Base-by-base conservation (phyloP, 2,888 invertebrate genomes). In the Hemithea aestivaria region DNA sequence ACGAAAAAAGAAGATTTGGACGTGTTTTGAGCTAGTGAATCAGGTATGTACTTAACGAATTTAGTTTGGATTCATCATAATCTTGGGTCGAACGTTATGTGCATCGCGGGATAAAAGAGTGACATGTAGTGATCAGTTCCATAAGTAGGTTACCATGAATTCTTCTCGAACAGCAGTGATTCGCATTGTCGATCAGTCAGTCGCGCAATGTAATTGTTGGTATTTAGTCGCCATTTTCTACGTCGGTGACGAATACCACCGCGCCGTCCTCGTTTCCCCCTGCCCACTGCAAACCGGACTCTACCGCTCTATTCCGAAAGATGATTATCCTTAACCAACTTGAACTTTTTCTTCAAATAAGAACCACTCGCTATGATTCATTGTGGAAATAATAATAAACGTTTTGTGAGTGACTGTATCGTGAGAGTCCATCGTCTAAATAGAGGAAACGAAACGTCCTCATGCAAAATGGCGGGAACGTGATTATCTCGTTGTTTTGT, bases 191-290 rank as follows among this genome's bases (percentile, higher is more conserved):
- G 61, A 66, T 66, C 55, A 58, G 56, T 62, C 57, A 65, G 57
- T 66, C 65, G 66, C 61, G 56, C 73, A 61, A 63, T 74, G 75
- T 82, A 83, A 82, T 84, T 84, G 79, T 82, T 83, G 76, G 81
- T 83, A 83, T 85, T 84, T 81, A 84, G 83, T 84, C 84, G 84
- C 85, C 85, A 84, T 87, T 85, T 87, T 85, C 85, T 84, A 84
- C 79, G 66, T 76, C 75, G 78, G 79, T 87, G 85, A 87, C 85
- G 85, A 85, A 83, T 81, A 76, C 76, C 66, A 52, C 74, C 73
- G 78, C 68, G 61, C 74, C 81, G 84, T 81, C 82, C 83, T 75
- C 84, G 73, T 79, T 83, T 81, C 26, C 62, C 56, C 51, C 50
- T 53, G 53, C 55, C 56, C 67, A 63, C 57, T 54, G 69, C 56